A percentile compares a stretch with the other conserved stretches of the same genome.
These are phyloP conservation scores for Drosophila ohnishii DNA, from an alignment of 1,140 invertebrate genomes.

Conservation along the genomic window DNA sequence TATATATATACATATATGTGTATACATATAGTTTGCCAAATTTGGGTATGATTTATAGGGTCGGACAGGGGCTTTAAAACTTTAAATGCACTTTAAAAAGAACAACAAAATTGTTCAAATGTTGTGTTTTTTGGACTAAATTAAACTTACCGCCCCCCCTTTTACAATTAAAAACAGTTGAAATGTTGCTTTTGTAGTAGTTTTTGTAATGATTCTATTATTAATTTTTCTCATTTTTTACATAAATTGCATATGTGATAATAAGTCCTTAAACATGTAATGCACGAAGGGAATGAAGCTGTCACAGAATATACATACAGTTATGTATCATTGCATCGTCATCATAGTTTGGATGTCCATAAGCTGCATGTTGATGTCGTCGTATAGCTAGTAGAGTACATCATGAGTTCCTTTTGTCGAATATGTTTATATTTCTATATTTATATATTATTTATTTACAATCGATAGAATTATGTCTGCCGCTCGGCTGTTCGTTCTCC, in stretches of 20 bases:
- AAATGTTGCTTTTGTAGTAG: neutral
- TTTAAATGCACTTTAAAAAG: too few species aligned
- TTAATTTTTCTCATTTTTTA: constrained; percentile 55
- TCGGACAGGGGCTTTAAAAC: too few species aligned
- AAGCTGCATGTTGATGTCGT: constrained; percentile 52
- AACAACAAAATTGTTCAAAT: too few species aligned
- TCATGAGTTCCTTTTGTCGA: constrained; percentile 14
- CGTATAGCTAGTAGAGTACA: constrained; percentile 50
- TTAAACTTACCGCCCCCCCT: too few species aligned
- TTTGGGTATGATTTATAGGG: neutral
- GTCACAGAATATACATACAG: constrained; percentile 50
- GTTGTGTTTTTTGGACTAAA: too few species aligned
- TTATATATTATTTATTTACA: constrained; percentile 58
- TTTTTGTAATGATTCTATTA: constrained; percentile 71
- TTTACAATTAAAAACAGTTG: constrained; percentile 7
- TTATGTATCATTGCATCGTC: constrained; percentile 47
- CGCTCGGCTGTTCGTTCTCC: constrained; percentile 26
- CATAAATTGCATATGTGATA: constrained; percentile 56
- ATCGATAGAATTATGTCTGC: constrained; percentile 59
- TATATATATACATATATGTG: too few species aligned
- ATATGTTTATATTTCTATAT: constrained; percentile 38
- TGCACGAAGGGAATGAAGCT: constrained; percentile 59
- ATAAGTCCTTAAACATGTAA: constrained; percentile 52
- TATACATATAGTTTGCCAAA: neutral
- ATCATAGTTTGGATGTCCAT: constrained; percentile 42